Base-by-base conservation (phyloP, 1,140 invertebrate species). In the Diuraphis noxia region DNA sequence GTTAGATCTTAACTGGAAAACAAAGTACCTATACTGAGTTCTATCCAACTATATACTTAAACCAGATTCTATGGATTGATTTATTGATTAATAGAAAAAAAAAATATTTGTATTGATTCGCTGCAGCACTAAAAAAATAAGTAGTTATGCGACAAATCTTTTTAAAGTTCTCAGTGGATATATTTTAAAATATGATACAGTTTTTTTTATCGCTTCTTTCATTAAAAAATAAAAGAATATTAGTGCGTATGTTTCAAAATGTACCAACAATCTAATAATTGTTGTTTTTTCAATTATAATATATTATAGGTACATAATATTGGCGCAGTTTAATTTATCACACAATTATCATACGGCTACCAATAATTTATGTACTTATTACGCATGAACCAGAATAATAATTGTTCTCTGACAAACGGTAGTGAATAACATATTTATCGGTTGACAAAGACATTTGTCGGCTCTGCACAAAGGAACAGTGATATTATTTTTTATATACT, bases 371-470 rank as follows among this genome's bases (percentile, higher is more conserved):
- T 82, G 13, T n/a, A 41, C 34, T 43, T 46, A 84, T 84, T 19
- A 72, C 8, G 30, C 10, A n/a, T 1, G n/a, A 52, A 86, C 46
- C 43, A 52, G 46, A 52, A 86, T 43, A n/a, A 84, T 43, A n/a
- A 84, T 43, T 84, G 41, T 84, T 82, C 41, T 40, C 17, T 6
- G 46, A 49, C 21, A 63, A 89, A 89, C 88, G n/a, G 88, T 89
- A 89, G 88, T 43, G 49, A 89, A 89, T 89, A 72, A 77, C 36
- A 72, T 77, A 43, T 77, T 89, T 8, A n/a, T 89, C 25, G 7
- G 56, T 13, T 34, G 40, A 41, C 88, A 72, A 89, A 89, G 56
- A 77, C n/a, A 89, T 43, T 89, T 43, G 88, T 89, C 88, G 88
- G 88, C 56, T 56, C 1, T 9, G n/a, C n/a, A 89, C 88, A 89